Percentiles rank a stretch among this genome's conserved stretches.
Evolutionary conservation across 2,888 invertebrate genomes (phyloP).

Genomic region (Eupithecia insigniata): DNA sequence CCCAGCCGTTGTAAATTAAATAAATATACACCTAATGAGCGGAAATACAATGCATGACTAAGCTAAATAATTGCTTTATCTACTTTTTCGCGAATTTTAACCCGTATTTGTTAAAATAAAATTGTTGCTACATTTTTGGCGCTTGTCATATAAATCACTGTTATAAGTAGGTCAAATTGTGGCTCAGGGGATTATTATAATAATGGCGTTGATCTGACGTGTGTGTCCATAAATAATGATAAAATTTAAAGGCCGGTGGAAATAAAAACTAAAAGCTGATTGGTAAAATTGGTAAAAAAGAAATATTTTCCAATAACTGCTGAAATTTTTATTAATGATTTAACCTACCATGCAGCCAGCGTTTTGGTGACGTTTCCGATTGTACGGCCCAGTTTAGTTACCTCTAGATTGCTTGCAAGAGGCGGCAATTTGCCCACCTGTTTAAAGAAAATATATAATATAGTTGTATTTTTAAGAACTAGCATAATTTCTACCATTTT

Average conservation of each 20-base stretch:
- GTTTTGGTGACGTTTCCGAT: background rate
- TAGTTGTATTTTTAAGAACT: too few relatives aligned
- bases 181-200: conserved; percentile 22
- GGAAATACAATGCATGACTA: conserved; percentile 82
- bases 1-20: conserved; percentile 83
- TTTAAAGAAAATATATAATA: too few relatives aligned
- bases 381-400: background rate
- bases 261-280: conserved; percentile 5
- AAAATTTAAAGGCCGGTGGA: background rate
- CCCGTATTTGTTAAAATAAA: conserved; percentile 27
- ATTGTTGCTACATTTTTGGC: conserved; percentile 35
- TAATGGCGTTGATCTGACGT: conserved; percentile 15
- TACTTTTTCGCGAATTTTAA: conserved; percentile 57
- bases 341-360: background rate
- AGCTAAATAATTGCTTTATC: conserved; percentile 81
- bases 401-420: background rate
- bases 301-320: background rate
- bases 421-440: background rate
- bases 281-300: background rate
- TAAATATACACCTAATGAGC: conserved; percentile 84
- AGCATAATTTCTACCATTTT: background rate
- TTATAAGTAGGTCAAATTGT: conserved; percentile 19
- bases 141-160: conserved; percentile 28
- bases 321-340: background rate
- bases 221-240: background rate